A percentile compares a stretch with the other conserved stretches of the same genome.
These are phyloP conservation scores for Apolygus lucorum DNA, from an alignment of 1,140 invertebrate species.

Conservation along the genomic window DNA sequence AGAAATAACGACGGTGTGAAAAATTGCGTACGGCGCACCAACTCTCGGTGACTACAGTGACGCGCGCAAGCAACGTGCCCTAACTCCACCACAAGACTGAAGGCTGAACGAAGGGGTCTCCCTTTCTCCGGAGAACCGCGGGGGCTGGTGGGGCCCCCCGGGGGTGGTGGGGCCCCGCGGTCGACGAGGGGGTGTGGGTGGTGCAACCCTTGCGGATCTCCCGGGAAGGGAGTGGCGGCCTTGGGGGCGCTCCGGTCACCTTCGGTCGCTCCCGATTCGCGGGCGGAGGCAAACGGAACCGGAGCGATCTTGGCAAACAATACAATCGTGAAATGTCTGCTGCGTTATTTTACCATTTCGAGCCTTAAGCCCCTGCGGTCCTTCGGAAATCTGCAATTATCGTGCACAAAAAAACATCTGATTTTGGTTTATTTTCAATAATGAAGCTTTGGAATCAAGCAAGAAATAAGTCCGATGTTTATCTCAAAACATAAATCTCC, in stretches of 20 bases:
- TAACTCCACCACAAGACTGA: not conserved
- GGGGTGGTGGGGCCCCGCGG: too few species aligned
- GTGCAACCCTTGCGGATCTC: not conserved
- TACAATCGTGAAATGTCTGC: not conserved
- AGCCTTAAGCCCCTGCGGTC: too few species aligned
- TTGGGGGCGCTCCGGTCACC: not conserved
- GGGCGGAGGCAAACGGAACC: not conserved
- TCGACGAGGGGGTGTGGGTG: not conserved
- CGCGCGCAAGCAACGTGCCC: not conserved
- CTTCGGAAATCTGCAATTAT: too few species aligned
- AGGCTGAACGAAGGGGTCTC: not conserved
- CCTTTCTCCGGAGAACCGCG: not conserved
- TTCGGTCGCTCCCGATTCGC: not conserved
- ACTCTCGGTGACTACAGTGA: not conserved
- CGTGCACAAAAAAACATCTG: too few species aligned
- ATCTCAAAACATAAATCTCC: too few species aligned
- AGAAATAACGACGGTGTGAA: not conserved
- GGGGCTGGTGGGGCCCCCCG: not conserved
- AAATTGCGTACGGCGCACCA: not conserved
- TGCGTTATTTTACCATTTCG: too few species aligned
- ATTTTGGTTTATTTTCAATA: too few species aligned
- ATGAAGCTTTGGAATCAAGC: too few species aligned
- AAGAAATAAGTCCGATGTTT: too few species aligned
- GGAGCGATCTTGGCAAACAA: not conserved
- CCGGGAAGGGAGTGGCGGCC: not conserved